These are phyloP conservation scores for Diglossa cyanea DNA, from an alignment of 2,797 vertebrate genomes.

Conservation along the genomic window DNA sequence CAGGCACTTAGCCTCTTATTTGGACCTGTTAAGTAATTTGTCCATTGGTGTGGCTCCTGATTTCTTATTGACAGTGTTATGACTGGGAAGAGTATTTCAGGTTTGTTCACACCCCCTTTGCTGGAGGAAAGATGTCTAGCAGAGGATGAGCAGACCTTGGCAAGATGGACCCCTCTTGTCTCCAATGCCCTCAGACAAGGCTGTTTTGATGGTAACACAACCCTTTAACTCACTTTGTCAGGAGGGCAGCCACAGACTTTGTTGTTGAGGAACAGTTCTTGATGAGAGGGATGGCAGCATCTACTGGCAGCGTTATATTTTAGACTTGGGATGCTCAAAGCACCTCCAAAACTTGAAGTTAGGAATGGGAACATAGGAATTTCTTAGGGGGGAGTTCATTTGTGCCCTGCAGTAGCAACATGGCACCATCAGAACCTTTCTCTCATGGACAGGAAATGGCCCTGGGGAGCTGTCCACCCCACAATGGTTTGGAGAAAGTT, in stretches of 20 bases:
- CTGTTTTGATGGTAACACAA: neutral
- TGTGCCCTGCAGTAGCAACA: neutral
- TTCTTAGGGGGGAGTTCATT: neutral
- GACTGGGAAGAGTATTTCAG: neutral
- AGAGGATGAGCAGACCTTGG: neutral
- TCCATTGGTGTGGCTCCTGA: neutral
- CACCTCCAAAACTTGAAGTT: neutral
- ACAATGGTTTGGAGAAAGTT: neutral
- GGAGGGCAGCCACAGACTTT: neutral
- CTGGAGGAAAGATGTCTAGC: neutral
- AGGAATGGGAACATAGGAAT: fast-evolving
- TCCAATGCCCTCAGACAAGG: neutral
- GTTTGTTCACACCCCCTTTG: neutral
- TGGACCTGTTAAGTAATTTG: neutral
- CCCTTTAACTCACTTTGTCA: neutral
- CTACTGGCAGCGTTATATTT: neutral
- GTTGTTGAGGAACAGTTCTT: neutral
- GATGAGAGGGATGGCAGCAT: neutral
- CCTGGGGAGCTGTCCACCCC: neutral
- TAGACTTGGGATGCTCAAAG: neutral
- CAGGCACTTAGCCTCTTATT: neutral
- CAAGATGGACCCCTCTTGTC: neutral
- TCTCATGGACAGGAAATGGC: neutral
- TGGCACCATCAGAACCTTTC: neutral
- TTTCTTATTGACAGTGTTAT: neutral